Evolutionary conservation across 2,888 invertebrate genomes (phyloP).

Genomic region (Cerceris ruficornis): DNA sequence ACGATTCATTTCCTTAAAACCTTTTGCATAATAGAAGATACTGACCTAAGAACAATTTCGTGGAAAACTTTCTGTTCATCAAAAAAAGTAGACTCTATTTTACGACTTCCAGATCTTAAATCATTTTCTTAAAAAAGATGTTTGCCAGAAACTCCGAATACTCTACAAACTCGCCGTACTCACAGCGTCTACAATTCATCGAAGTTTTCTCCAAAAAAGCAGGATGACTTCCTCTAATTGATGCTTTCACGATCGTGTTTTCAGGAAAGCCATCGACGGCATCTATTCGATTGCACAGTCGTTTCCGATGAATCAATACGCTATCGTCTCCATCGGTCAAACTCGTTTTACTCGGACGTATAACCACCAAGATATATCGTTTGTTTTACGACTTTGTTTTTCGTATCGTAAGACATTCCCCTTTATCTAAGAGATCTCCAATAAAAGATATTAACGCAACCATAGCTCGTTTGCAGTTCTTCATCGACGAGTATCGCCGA

Average conservation of each 20-base stretch:
- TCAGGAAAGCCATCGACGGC: background rate
- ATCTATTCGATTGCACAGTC: constrained; percentile 6
- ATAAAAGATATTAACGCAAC: background rate
- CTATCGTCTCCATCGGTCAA: background rate
- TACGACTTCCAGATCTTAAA: no score
- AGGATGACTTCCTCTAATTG: no score
- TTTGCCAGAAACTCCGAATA: no score
- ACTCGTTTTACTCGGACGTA: background rate
- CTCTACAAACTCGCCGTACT: no score
- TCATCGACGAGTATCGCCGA: constrained; percentile 56
- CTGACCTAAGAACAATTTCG: no score
- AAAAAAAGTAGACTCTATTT: no score
- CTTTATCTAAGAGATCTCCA: background rate
- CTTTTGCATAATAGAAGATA: no score
- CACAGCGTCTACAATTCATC: no score
- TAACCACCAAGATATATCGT: background rate
- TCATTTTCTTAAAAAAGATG: no score
- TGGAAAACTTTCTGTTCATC: no score
- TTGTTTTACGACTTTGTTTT: background rate
- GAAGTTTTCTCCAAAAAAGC: no score
- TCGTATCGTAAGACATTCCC: background rate
- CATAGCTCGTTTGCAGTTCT: constrained; percentile 61
- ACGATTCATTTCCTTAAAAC: no score
- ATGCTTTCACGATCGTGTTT: background rate
- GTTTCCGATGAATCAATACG: background rate